Conservation (phyloP, 2,113 vertebrate genomes). For the Litocranius walleri region DNA sequence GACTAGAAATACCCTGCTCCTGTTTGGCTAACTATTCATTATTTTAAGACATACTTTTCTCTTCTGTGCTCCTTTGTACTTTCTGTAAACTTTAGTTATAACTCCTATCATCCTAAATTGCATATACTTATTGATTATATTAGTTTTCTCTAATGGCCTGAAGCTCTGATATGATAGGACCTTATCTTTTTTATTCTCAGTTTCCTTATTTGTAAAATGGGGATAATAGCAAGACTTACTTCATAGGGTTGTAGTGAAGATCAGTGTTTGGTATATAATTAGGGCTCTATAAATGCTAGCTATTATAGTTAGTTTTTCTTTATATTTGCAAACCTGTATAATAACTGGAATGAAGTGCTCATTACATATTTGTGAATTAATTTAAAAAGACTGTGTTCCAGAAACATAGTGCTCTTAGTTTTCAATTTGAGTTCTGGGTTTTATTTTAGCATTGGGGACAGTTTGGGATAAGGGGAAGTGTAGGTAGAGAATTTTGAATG, state of each 20-base stretch:
- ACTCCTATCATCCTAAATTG: not conserved
- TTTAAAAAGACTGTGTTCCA: not conserved
- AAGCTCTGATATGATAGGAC: not conserved
- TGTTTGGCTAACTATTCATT: not conserved
- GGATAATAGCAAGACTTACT: not conserved
- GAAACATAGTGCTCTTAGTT: not conserved
- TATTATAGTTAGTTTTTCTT: not conserved
- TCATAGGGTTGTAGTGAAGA: not conserved
- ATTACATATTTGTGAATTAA: not conserved
- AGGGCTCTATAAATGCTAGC: not conserved
- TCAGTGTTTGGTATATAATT: not conserved
- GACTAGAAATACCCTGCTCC: not conserved
- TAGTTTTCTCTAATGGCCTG: not conserved
- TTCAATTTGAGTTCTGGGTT: not conserved
- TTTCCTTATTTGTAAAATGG: not conserved
- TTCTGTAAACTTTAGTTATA: not conserved
- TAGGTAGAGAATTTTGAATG: not conserved
- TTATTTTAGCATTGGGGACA: not conserved
- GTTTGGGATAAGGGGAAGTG: not conserved
- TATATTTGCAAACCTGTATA: not conserved
- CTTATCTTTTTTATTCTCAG: not conserved
- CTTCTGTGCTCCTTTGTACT: not conserved
- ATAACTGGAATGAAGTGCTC: not conserved
- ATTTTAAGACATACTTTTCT: not conserved
- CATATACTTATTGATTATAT: not conserved